Conservation (phyloP, 2,113 vertebrate genomes). For the Syngnathus floridae region DNA sequence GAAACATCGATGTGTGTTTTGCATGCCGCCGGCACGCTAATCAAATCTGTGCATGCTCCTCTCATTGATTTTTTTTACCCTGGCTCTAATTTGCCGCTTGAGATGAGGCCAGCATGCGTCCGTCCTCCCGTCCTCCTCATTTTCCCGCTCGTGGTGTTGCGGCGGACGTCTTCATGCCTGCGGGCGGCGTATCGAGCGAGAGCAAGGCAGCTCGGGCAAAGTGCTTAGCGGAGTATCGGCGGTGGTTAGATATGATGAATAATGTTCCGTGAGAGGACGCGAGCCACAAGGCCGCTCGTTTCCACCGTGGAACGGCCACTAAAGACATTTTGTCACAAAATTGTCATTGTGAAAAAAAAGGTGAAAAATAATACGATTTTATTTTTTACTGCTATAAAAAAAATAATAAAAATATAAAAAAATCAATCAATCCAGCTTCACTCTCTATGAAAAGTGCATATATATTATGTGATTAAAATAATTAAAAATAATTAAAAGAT, state of each 20-base stretch:
- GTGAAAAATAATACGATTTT: no score
- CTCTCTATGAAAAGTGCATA: neutral
- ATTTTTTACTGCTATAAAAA: neutral
- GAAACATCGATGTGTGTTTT: constrained; percentile 79
- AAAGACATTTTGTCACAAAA: constrained; percentile 36
- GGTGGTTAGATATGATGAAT: constrained; percentile 67
- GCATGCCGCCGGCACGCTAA: constrained; percentile 80
- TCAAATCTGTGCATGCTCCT: constrained; percentile 71
- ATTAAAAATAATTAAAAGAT: no score
- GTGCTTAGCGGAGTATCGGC: constrained; percentile 64
- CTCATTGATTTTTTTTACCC: constrained; percentile 74
- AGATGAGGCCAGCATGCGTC: constrained; percentile 56
- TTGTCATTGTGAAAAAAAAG: no score
- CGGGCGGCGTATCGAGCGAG: constrained; percentile 60
- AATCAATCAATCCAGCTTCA: neutral
- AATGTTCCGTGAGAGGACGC: constrained; percentile 43
- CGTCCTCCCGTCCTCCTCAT: constrained; percentile 21
- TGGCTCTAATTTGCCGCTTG: constrained; percentile 74
- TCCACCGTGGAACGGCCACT: constrained; percentile 48
- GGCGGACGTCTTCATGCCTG: constrained; percentile 49
- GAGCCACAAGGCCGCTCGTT: constrained; percentile 57
- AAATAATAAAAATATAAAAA: no score
- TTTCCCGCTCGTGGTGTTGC: constrained; percentile 28
- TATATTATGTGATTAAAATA: no score
- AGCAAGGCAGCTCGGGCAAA: constrained; percentile 48